Percentiles rank a stretch among this genome's conserved stretches.
Conservation (phyloP, 2,888 invertebrate genomes). For the Netelia virgata region DNA sequence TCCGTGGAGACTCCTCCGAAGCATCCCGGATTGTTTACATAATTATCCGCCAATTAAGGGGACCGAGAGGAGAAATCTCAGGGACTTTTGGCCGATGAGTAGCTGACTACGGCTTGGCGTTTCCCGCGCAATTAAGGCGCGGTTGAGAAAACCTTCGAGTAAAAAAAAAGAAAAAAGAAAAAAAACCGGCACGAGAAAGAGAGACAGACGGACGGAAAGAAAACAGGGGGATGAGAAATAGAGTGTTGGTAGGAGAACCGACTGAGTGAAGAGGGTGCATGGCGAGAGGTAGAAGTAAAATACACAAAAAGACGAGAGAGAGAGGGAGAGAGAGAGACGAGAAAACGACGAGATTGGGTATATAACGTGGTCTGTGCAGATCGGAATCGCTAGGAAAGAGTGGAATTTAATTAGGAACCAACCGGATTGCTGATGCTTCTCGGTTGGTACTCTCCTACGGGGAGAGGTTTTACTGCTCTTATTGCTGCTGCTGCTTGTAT, state of each 20-base stretch:
- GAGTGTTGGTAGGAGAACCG: constrained; percentile 42
- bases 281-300: constrained; percentile 55
- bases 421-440: constrained; percentile 67
- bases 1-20: constrained; percentile 48
- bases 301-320: constrained; percentile 61
- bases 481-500: constrained; percentile 41
- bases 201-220: constrained; percentile 37
- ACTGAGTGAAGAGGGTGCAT: constrained; percentile 31
- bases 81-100: constrained; percentile 74
- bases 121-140: constrained; percentile 82
- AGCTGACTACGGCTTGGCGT: constrained; percentile 73
- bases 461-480: constrained; percentile 58
- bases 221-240: constrained; percentile 41
- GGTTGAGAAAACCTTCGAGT: constrained; percentile 82
- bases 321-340: constrained; percentile 27
- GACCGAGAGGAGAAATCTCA: constrained; percentile 71
- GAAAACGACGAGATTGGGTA: constrained; percentile 56
- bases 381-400: constrained; percentile 80
- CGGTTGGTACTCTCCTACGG: constrained; percentile 41
- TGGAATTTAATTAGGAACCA: constrained; percentile 83
- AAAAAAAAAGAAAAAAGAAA: constrained; percentile 65
- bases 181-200: constrained; percentile 49
- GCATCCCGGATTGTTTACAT: constrained; percentile 80
- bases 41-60: constrained; percentile 84
- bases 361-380: constrained; percentile 52